Conservation (phyloP, 2,888 invertebrate species). For the Criorhina ranunculi region DNA sequence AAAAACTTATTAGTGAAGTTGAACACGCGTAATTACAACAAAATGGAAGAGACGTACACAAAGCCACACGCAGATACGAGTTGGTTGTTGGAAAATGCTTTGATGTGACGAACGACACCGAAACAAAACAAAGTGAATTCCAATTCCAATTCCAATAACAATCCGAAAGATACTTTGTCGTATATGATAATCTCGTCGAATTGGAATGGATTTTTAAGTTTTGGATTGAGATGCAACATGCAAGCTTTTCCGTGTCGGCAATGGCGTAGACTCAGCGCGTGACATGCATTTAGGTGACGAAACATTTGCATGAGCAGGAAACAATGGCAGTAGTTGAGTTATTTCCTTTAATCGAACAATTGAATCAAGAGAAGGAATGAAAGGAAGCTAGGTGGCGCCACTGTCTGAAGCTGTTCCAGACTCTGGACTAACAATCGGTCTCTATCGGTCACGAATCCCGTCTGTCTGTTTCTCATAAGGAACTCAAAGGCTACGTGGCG, state of each 20-base stretch:
- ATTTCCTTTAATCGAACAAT: background rate
- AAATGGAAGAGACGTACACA: slow-evolving; percentile 18
- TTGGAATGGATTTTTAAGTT: slow-evolving; percentile 17
- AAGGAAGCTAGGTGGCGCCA: slow-evolving; percentile 12
- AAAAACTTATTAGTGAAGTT: slow-evolving; percentile 51
- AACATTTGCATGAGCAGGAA: slow-evolving; percentile 13
- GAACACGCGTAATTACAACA: slow-evolving; percentile 41
- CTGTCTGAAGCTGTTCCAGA: background rate
- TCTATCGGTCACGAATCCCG: no score
- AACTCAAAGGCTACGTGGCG: no score
- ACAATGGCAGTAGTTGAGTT: background rate
- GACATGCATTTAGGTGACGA: slow-evolving; percentile 47
- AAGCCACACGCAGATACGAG: slow-evolving; percentile 10
- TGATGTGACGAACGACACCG: slow-evolving; percentile 19
- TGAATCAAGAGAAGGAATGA: no score
- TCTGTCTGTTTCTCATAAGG: no score
- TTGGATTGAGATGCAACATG: background rate
- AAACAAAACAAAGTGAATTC: slow-evolving; percentile 32
- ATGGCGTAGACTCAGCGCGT: slow-evolving; percentile 15
- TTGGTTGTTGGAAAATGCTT: background rate
- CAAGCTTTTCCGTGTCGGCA: slow-evolving; percentile 2
- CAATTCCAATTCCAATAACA: slow-evolving; percentile 14
- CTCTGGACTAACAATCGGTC: no score
- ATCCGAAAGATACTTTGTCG: background rate
- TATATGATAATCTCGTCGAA: slow-evolving; percentile 1